Evolutionary conservation across 2,797 vertebrate species (phyloP).

Genomic region (Coregonus ussuriensis): DNA sequence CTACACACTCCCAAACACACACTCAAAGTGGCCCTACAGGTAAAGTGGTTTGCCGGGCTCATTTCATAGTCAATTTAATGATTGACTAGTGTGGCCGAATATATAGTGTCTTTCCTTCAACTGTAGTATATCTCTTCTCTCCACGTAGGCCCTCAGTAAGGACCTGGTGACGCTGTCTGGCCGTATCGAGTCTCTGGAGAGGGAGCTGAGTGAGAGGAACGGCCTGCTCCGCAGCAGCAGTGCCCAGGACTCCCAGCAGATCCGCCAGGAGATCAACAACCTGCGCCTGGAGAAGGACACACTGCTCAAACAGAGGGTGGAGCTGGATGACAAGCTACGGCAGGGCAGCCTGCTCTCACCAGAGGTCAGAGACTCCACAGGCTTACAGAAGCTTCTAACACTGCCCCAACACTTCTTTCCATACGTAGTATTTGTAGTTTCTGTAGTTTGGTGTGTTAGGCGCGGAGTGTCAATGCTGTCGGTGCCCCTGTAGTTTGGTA

Average conservation of each 20-base stretch:
- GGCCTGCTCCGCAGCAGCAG: constrained; percentile 90
- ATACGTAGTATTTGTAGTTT: not conserved
- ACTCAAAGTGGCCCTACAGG: not conserved
- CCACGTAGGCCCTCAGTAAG: constrained; percentile 86
- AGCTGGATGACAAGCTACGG: constrained; percentile 92
- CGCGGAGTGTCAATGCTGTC: not conserved
- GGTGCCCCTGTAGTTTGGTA: not conserved
- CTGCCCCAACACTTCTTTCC: not conserved
- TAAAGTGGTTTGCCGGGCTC: no score
- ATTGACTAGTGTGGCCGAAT: not conserved
- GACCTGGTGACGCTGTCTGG: constrained; percentile 90
- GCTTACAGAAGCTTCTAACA: not conserved
- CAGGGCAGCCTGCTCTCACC: constrained; percentile 92
- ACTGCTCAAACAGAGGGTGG: constrained; percentile 90
- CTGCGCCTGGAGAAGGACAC: constrained; percentile 96
- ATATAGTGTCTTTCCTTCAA: not conserved
- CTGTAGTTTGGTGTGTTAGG: not conserved
- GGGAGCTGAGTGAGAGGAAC: constrained; percentile 88
- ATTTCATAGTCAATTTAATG: no score
- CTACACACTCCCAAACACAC: not conserved
- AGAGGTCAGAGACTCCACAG: constrained; percentile 77
- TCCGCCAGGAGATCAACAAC: constrained; percentile 91
- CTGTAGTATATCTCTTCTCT: not conserved
- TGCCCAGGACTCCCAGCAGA: constrained; percentile 89
- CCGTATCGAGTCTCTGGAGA: constrained; percentile 90